These are phyloP conservation scores for Prunella himalayana DNA, from an alignment of 2,113 vertebrate genomes.

Conservation along the genomic window DNA sequence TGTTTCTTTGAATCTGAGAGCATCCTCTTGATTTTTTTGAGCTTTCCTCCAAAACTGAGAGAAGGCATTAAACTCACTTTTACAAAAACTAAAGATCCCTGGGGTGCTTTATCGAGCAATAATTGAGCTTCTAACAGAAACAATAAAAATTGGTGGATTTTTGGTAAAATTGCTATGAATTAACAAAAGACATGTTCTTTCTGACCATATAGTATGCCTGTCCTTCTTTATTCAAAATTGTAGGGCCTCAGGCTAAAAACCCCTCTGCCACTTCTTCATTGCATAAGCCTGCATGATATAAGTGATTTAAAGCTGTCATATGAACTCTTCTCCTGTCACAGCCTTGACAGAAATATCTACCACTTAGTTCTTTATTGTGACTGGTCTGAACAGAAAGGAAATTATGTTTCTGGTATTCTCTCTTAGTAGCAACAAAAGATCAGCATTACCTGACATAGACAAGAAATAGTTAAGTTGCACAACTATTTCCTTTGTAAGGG, in stretches of 20 bases:
- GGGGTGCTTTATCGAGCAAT: not conserved
- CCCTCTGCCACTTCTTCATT: not conserved
- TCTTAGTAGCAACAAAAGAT: not conserved
- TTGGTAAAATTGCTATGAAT: not conserved
- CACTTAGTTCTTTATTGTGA: not conserved
- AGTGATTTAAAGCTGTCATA: not conserved
- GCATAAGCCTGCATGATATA: not conserved
- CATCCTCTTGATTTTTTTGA: not conserved
- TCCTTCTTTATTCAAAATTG: not conserved
- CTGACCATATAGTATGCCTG: not conserved
- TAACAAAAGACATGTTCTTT: not conserved
- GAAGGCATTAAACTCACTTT: not conserved
- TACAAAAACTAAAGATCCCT: not conserved
- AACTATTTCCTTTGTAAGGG: not conserved
- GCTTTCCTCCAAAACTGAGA: not conserved
- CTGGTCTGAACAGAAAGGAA: not conserved
- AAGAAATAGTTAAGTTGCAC: not conserved
- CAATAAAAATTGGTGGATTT: not conserved
- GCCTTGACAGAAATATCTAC: not conserved
- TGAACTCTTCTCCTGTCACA: not conserved
- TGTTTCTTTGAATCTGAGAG: not conserved
- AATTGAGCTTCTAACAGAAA: not conserved
- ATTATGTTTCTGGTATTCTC: not conserved
- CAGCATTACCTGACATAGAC: not conserved
- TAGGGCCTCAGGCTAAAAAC: not conserved